A percentile compares a stretch with the other conserved stretches of the same genome.
These are phyloP conservation scores for Gibbula magus DNA, from an alignment of 2,888 invertebrate genomes.

Conservation along the genomic window DNA sequence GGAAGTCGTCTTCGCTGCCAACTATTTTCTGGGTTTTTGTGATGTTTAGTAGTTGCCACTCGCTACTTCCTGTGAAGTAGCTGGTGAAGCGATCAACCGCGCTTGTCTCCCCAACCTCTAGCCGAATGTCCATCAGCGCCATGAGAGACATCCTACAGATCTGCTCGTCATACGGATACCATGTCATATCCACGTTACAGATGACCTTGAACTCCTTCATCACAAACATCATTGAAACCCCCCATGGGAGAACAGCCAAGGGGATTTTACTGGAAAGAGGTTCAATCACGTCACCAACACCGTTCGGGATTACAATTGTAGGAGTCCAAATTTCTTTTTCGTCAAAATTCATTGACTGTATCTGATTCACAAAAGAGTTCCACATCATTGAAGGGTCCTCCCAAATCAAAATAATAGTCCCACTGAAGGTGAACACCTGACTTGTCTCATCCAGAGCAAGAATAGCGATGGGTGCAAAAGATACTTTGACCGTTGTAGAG, in stretches of 20 bases:
- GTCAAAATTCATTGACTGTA: neutral
- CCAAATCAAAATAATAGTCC: neutral
- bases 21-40: neutral
- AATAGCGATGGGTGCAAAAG: neutral
- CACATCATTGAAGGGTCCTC: neutral
- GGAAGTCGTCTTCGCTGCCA: too few relatives aligned
- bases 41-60: neutral
- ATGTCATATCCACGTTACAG: neutral
- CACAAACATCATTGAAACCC: neutral
- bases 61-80: neutral
- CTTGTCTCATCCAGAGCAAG: neutral
- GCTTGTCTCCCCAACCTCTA: neutral
- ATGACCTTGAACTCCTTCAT: neutral
- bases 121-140: neutral
- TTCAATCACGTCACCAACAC: neutral
- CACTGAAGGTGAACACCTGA: neutral
- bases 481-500: neutral
- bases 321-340: neutral
- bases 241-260: neutral
- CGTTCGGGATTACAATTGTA: neutral
- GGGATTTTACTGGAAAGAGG: neutral
- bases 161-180: slow-evolving; percentile 2
- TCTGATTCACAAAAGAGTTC: neutral
- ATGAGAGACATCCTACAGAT: neutral
- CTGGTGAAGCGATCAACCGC: neutral